Base-by-base conservation (phyloP, 2,888 invertebrate species). In the Tethea ocularis region DNA sequence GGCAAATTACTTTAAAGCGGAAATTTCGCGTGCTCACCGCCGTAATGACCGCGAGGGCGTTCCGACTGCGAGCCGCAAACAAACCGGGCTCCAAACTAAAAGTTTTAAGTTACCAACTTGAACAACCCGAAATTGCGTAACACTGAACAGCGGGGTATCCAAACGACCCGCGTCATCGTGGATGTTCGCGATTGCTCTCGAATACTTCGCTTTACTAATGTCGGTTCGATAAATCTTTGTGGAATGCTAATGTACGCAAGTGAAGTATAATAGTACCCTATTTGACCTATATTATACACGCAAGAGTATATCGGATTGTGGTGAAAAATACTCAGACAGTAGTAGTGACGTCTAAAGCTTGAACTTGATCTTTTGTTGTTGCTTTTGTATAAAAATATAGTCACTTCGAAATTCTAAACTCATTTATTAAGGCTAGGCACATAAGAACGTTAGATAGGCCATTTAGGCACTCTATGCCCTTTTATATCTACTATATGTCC, bases 1-100 rank as follows among this genome's bases (percentile, higher is more conserved):
- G 82, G 87, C 88, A 87, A 89, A 89, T 90, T 89, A 90, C 88
- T 90, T 89, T 86, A 76, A 74, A 78, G 74, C 76, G 75, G 74
- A 77, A 82, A 82, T 86, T 87, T 83, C 78, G 86, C 88, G 75
- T 71, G 78, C 79, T 87, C 87, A 86, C 83, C 77, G 84, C 79
- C 79, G 84, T 89, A 88, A 89, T 87, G 88, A 83, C 84, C 83
- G 38, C 74, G 72, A 66, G 61, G 63, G 57, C 61, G 46, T 20
- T 46, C 10, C 46, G 46, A 46, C 71, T 66, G 61, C 62, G 72
- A 46, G 60, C 85, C 86, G 70, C 87, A 87, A 88, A 89, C 88
- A 86, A 83, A 83, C 87, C 82, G 75, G 78, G 46, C 72, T 76
- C 82, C 78, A 82, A n/a, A 84, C 84, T 83, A 77, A 88, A 89